phyloP scores from a whole-genome alignment of 2,888 invertebrate genomes.

The Macrophya alboannulata region DNA sequence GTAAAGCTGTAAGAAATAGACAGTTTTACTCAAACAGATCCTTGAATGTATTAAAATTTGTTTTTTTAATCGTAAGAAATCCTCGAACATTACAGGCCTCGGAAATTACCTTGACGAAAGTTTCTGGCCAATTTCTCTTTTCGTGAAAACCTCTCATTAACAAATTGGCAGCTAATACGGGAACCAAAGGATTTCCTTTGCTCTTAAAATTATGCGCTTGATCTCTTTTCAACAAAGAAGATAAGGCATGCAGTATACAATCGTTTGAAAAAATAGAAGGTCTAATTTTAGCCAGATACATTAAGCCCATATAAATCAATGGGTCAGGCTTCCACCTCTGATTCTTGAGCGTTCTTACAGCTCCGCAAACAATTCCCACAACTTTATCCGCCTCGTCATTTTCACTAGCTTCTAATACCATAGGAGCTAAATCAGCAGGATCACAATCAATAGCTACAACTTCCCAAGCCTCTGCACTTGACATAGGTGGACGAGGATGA shows the following conservation, averaged over 20 bases:
- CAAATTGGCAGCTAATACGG: constrained; percentile 92
- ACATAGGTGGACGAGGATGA: constrained; percentile 75
- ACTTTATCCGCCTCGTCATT: constrained; percentile 91
- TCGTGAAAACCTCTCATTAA: constrained; percentile 91
- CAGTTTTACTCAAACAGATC: constrained; percentile 17
- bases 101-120: constrained; percentile 89
- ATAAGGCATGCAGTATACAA: constrained; percentile 88
- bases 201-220: constrained; percentile 86
- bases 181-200: constrained; percentile 90
- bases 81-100: too few species aligned
- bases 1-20: constrained; percentile 85
- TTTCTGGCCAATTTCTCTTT: constrained; percentile 94
- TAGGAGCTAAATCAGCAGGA: constrained; percentile 88
- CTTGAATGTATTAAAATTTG: background rate
- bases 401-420: constrained; percentile 89
- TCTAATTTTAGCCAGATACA: constrained; percentile 91
- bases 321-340: constrained; percentile 93
- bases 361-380: constrained; percentile 91
- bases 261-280: constrained; percentile 90
- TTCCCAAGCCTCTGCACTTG: constrained; percentile 86
- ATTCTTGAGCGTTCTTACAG: constrained; percentile 90
- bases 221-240: constrained; percentile 92
- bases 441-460: constrained; percentile 91
- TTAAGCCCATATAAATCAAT: constrained; percentile 87
- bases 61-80: too few species aligned